Evolutionary conservation across 2,113 vertebrate species (phyloP), one percentile per base, ranked within the genome.

Genomic region (Ranitomeya imitator): DNA sequence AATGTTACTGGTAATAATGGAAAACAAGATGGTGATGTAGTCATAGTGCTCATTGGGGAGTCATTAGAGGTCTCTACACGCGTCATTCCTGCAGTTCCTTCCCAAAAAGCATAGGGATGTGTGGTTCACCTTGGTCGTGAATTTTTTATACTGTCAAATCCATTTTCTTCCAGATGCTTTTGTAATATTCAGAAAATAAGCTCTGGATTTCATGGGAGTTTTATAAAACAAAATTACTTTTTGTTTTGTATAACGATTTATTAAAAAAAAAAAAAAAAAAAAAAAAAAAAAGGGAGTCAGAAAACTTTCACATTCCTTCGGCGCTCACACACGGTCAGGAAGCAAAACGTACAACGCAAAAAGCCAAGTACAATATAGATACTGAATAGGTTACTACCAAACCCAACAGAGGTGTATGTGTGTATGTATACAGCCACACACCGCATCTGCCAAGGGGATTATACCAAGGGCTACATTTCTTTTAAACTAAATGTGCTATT

Each of bases 71-170:
- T 37, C 31, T 65, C 61, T 21, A 54, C 61, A 52, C 18, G 69
- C 81, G 45, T 83, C 81, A 83, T 54, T 83, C 23, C 61, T 65
- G 19, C 37, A 67, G 60, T 45, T 65, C 37, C 26, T 65, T 65
- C 60, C 78, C 19, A 69, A 83, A 67, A 67, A 23, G 81, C 18
- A 54, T 21, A 69, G 81, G 81, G 81, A 83, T n/a, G 14, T 67
- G 81, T 67, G 81, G 37, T 83, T 67, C 81, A 0, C 13, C 45
- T 52, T 67, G 61, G 61, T 83, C 37, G 5, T 83, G 81, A 83
- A 83, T 83, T 52, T 67, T 83, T 83, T 83, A 83, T 83, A 83
- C 18, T 67, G 61, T 67, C 12, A 52, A 65, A 83, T 83, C 81
- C 45, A 83, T 69, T 83, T 83, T 67, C 37, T 54, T 52, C 51